A percentile compares a stretch with the other conserved stretches of the same genome.
phyloP scores from a whole-genome alignment of 2,113 vertebrate genomes.

The Otolemur garnettii region DNA sequence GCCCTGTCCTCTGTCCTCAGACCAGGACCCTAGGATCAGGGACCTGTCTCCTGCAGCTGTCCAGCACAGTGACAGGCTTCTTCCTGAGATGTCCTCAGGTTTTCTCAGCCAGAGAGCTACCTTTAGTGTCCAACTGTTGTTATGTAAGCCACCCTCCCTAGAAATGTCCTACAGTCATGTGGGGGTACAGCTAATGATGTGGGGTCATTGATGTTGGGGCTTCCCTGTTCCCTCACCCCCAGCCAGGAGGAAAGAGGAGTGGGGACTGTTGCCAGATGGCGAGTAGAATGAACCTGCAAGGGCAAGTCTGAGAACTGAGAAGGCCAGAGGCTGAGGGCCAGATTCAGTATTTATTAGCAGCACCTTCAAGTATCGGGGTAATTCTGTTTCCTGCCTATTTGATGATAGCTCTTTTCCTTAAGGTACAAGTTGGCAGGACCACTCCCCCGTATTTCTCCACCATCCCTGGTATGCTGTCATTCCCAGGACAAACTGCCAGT shows the following conservation, averaged over 20 bases:
- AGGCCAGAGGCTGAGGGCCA: background rate
- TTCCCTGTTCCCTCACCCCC: background rate
- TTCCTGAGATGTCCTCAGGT: constrained; percentile 36
- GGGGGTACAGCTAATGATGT: background rate
- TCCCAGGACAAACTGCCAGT: background rate
- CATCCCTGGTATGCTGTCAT: background rate
- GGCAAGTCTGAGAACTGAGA: background rate
- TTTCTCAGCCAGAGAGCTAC: constrained; percentile 67
- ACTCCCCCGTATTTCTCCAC: background rate
- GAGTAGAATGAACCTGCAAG: background rate
- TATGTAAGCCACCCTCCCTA: background rate
- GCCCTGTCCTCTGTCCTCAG: background rate
- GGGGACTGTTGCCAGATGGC: rapidly evolving
- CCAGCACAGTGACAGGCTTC: constrained; percentile 43
- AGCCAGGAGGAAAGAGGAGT: background rate
- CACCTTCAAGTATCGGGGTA: background rate
- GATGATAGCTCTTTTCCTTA: background rate
- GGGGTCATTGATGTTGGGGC: background rate
- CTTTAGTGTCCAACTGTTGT: constrained; percentile 39
- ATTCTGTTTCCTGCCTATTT: background rate
- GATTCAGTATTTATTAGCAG: background rate
- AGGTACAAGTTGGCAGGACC: background rate
- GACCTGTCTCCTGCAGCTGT: background rate
- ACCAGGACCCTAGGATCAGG: background rate
- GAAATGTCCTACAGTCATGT: rapidly evolving